Conservation (phyloP, 1,140 invertebrate genomes). For the Homalodisca vitripennis region DNA sequence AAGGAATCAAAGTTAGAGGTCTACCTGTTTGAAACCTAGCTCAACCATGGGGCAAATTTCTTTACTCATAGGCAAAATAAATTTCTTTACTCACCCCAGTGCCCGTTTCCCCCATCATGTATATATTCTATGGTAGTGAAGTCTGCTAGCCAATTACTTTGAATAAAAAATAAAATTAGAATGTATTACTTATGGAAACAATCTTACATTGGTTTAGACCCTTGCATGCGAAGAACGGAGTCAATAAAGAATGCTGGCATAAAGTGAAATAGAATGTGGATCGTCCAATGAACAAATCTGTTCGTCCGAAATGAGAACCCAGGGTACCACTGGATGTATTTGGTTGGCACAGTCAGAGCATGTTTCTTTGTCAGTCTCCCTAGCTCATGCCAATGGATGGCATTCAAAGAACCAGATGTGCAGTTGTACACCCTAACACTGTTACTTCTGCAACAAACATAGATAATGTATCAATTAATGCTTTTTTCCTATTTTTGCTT, state of each 20-base stretch:
- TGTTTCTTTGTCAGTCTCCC: slow-evolving; percentile 65
- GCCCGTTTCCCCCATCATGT: too few species aligned
- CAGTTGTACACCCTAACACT: slow-evolving; percentile 83
- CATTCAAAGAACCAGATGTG: slow-evolving; percentile 81
- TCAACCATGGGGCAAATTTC: too few species aligned
- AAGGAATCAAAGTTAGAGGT: too few species aligned
- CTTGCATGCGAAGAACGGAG: slow-evolving; percentile 63
- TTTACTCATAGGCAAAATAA: too few species aligned
- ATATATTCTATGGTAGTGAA: too few species aligned
- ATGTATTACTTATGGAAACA: too few species aligned
- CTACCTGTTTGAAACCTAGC: too few species aligned
- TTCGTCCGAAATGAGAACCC: slow-evolving; percentile 75
- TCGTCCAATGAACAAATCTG: slow-evolving; percentile 66
- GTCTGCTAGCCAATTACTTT: too few species aligned
- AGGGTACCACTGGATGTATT: slow-evolving; percentile 85
- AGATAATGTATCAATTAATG: too few species aligned
- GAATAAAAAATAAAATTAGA: too few species aligned
- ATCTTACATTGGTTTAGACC: slow-evolving; percentile 78
- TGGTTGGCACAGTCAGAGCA: slow-evolving; percentile 71
- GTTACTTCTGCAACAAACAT: slow-evolving; percentile 31
- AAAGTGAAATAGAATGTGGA: slow-evolving; percentile 69
- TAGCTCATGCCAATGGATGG: slow-evolving; percentile 80
- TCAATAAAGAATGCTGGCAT: slow-evolving; percentile 80
- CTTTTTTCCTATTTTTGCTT: too few species aligned
- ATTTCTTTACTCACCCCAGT: too few species aligned